These are phyloP conservation scores for Odontocolon sp. DNA, from an alignment of 2,888 invertebrate genomes.

Conservation along the genomic window DNA sequence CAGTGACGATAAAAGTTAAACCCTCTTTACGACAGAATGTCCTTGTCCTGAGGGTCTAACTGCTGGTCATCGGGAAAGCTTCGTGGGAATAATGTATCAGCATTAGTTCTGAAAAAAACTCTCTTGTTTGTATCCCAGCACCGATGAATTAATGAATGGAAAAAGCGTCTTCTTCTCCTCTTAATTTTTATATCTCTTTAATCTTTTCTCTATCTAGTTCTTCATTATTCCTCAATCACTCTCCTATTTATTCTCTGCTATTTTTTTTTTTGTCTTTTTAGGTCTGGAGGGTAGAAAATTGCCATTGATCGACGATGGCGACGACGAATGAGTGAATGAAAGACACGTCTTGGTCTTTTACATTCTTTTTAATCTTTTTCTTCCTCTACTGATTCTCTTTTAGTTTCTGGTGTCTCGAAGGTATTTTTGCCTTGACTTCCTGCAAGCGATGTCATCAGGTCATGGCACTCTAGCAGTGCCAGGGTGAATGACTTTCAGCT, in stretches of 20 bases:
- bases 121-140: no score
- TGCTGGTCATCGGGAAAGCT: neutral
- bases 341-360: no score
- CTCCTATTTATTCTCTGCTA: no score
- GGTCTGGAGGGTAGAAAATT: neutral
- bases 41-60: neutral
- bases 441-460: constrained; percentile 42
- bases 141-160: no score
- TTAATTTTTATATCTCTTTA: no score
- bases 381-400: constrained; percentile 32
- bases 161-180: no score
- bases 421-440: constrained; percentile 47
- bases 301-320: neutral
- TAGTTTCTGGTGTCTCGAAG: constrained; percentile 29
- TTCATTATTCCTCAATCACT: no score
- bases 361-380: constrained; percentile 32
- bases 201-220: no score
- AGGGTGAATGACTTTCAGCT: constrained; percentile 50
- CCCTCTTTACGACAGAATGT: constrained; percentile 12
- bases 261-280: no score
- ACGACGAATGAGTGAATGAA: constrained; percentile 47
- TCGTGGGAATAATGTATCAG: neutral
- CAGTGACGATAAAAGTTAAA: constrained; percentile 3
- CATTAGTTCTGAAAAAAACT: neutral
- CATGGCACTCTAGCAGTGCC: constrained; percentile 38